Conservation (phyloP, 2,113 vertebrate species). For the Noturus placidus region DNA sequence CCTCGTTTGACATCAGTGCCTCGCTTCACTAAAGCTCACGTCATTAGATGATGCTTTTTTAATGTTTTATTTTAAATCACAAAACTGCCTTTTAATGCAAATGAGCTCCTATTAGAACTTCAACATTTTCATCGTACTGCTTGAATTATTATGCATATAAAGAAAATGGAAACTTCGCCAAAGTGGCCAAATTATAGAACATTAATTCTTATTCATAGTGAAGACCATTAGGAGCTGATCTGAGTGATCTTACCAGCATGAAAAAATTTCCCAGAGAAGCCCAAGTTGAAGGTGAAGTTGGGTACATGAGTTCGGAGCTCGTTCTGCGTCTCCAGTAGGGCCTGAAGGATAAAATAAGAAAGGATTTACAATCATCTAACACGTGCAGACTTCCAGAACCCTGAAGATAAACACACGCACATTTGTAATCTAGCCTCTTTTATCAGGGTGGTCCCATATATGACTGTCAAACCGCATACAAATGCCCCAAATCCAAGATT, state of each 20-base stretch:
- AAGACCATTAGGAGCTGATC: not conserved
- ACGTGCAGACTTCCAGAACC: not conserved
- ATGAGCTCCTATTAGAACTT: not conserved
- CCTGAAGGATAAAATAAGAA: slow-evolving; percentile 63
- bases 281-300: slow-evolving; percentile 91
- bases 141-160: not conserved
- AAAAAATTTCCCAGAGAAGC: slow-evolving; percentile 93
- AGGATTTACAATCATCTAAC: slow-evolving; percentile 5
- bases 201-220: not conserved
- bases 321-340: slow-evolving; percentile 81
- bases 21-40: not conserved
- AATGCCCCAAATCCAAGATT: not conserved
- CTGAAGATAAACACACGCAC: slow-evolving; percentile 20
- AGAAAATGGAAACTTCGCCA: not conserved
- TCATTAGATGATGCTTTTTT: not conserved
- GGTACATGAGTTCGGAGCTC: slow-evolving; percentile 83
- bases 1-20: not conserved
- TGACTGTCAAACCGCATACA: slow-evolving; percentile 1
- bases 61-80: not conserved
- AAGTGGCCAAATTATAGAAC: not conserved
- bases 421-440: slow-evolving; percentile 17
- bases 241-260: slow-evolving; percentile 78
- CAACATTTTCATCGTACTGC: not conserved
- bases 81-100: not conserved
- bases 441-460: slow-evolving; percentile 11